Percentiles rank a stretch among this genome's conserved stretches.
These are phyloP conservation scores for Zapornia atra DNA, from an alignment of 2,113 vertebrate species.

Conservation along the genomic window DNA sequence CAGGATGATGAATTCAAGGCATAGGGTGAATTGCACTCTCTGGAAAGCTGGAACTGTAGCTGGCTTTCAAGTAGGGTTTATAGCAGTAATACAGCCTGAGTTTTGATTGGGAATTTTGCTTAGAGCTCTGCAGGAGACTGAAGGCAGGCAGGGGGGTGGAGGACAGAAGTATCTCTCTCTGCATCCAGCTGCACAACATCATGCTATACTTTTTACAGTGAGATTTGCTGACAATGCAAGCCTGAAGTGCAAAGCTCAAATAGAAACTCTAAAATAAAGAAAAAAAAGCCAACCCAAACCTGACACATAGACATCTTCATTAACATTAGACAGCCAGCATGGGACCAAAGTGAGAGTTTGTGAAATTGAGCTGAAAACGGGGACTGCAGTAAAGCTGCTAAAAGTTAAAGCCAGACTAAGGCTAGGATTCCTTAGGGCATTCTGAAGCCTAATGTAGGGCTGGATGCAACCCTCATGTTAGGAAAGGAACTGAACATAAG, in stretches of 20 bases:
- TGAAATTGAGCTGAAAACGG: not conserved
- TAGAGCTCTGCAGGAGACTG: not conserved
- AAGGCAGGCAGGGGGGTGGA: not conserved
- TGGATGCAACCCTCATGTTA: not conserved
- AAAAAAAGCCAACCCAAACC: not conserved
- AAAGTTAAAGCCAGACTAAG: not conserved
- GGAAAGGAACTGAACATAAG: not conserved
- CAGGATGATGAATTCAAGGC: not conserved
- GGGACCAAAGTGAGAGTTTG: not conserved
- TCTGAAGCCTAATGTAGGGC: not conserved
- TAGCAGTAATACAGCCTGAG: not conserved
- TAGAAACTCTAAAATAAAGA: not conserved
- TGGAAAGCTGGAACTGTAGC: not conserved
- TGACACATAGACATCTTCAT: not conserved
- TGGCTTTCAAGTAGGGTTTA: not conserved
- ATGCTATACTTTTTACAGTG: not conserved
- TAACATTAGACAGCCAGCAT: not conserved
- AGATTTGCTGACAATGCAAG: conserved; percentile 1
- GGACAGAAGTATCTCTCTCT: not conserved
- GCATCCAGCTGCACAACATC: not conserved
- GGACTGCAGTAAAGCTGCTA: not conserved
- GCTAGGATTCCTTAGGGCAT: not conserved
- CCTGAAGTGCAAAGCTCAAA: not conserved
- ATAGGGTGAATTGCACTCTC: not conserved
- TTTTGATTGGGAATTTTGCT: not conserved